These are phyloP conservation scores for Eupristina koningsbergeri DNA, from an alignment of 1,140 invertebrate genomes.

Conservation along the genomic window DNA sequence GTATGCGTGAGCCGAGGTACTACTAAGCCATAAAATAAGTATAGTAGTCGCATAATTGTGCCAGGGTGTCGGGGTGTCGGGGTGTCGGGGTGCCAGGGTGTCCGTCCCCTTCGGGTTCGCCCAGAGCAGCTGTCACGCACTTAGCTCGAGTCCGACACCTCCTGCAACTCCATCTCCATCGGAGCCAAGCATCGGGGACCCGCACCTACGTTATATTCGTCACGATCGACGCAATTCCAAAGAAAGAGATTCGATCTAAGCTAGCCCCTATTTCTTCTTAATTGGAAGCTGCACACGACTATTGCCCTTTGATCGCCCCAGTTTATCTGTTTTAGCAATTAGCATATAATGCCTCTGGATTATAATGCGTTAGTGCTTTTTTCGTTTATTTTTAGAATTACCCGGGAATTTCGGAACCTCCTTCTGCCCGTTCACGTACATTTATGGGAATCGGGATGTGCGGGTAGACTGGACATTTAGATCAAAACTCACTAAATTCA, in stretches of 20 bases:
- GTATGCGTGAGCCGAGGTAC: neutral
- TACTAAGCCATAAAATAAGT: neutral
- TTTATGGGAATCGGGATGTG: too few species aligned
- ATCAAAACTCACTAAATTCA: too few species aligned
- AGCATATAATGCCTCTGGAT: neutral
- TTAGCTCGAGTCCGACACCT: neutral
- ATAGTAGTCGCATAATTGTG: conserved; percentile 7
- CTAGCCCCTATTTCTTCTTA: too few species aligned
- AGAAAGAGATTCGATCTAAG: too few species aligned
- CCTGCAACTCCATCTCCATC: neutral
- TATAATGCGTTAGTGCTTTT: neutral
- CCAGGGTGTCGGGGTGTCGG: too few species aligned
- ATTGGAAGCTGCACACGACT: neutral
- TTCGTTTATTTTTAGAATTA: neutral
- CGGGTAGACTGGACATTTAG: too few species aligned
- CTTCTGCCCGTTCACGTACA: too few species aligned
- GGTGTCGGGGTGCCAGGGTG: too few species aligned
- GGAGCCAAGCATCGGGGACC: too few species aligned
- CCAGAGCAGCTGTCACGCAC: neutral
- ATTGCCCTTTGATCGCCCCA: conserved; percentile 12
- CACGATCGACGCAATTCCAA: neutral
- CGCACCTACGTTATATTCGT: neutral
- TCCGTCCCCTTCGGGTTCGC: neutral
- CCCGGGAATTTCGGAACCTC: neutral
- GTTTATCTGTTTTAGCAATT: neutral